Base-by-base conservation (phyloP, 2,888 invertebrate species). In the Calephelis perditalis region DNA sequence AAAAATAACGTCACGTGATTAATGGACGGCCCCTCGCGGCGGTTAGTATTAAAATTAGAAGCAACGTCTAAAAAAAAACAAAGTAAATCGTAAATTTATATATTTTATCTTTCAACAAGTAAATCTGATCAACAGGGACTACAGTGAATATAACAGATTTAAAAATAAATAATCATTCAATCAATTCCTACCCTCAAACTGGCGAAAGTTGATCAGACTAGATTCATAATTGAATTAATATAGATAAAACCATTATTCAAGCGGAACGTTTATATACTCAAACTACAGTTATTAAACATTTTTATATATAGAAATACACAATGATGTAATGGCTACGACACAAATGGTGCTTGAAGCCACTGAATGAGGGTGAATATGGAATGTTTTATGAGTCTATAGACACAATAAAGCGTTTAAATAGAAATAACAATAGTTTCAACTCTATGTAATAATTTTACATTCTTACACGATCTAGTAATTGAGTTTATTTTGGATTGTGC, bases 361-460 rank as follows among this genome's bases (percentile, higher is more conserved):
- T 61, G 59, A n/a, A 71, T 72, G 68, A 78, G 72, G 72, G 71
- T 70, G 67, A 72, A 68, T 74, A 72, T 82, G 85, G 84, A 84
- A 85, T 85, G 84, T 84, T 57, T 56, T 65, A 66, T 65, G 66
- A 58, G 58, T 59, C 60, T 58, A 67, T 65, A 59, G 60, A 58
- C 49, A 61, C 45, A 46, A 54, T 56, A 56, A 62, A 58, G 52
- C 56, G 60, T 5, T 15, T 10, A 10, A 26, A 49, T 49, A 15
- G 10, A 26, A 49, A 49, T 49, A 35, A 49, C 26, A 49, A 49
- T 15, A 49, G 26, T 26, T 26, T 15, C 47, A 47, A 12, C 49
- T 49, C 15, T 49, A 26, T 49, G 35, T 15, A 26, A 49, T 49
- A 26, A 49, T 49, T 49, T 35, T 49, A 49, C n/a, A 12, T 11